Evolutionary conservation across 2,888 invertebrate species (phyloP).

Genomic region (Syrista parreyssii): DNA sequence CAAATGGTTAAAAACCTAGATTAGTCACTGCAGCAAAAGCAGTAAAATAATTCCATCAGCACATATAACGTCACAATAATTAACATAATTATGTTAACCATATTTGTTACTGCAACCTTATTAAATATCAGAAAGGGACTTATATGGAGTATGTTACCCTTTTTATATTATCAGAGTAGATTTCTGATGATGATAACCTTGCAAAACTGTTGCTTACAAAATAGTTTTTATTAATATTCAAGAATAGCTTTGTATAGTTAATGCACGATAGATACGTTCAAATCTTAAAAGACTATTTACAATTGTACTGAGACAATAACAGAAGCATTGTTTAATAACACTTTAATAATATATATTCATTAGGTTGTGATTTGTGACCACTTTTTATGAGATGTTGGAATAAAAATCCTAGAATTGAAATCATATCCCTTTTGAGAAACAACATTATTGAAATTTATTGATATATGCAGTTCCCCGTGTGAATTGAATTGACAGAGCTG

Average conservation of each 20-base stretch:
- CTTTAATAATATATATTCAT: not conserved
- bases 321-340: not conserved
- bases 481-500: not conserved
- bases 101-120: not conserved
- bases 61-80: not conserved
- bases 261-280: not conserved
- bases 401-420: not conserved
- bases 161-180: too few species aligned
- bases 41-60: not conserved
- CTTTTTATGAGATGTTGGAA: not conserved
- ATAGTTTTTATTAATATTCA: not conserved
- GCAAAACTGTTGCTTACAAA: not conserved
- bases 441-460: not conserved
- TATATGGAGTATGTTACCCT: not conserved
- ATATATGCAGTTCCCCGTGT: not conserved
- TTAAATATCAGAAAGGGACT: not conserved
- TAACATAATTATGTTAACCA: not conserved
- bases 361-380: not conserved
- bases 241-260: not conserved
- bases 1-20: not conserved
- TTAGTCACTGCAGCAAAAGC: not conserved
- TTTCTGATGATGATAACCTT: not conserved
- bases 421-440: not conserved
- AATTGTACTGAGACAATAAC: not conserved
- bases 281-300: not conserved